Evolutionary conservation across 1,140 invertebrate species (phyloP).

Genomic region (Liolophura sinensis): DNA sequence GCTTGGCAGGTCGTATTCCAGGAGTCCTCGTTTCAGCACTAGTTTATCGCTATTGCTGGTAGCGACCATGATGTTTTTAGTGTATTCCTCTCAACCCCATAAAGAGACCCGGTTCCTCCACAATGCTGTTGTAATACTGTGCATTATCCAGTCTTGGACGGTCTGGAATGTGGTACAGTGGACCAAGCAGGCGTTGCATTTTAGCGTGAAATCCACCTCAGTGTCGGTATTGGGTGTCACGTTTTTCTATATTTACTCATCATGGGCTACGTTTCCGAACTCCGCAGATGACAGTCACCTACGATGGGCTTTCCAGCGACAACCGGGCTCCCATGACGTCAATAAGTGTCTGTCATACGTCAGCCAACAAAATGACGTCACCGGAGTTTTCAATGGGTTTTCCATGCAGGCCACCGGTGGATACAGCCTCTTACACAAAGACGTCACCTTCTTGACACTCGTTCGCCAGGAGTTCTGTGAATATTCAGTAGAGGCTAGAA

Average conservation of each 20-base stretch:
- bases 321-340: constrained; percentile 30
- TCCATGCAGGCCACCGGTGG: constrained; percentile 42
- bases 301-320: constrained; percentile 31
- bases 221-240: no score
- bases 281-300: no score
- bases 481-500: constrained; percentile 22
- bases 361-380: constrained; percentile 35
- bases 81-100: constrained; percentile 38
- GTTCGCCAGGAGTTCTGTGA: constrained; percentile 46
- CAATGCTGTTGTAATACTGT: constrained; percentile 37
- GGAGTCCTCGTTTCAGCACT: neutral
- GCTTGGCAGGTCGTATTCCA: neutral
- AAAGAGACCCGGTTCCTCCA: constrained; percentile 49
- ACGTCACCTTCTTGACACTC: constrained; percentile 42
- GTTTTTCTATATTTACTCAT: no score
- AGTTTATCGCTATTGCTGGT: neutral
- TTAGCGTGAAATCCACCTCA: no score
- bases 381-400: constrained; percentile 44
- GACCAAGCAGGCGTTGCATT: no score
- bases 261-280: no score
- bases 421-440: constrained; percentile 38
- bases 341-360: constrained; percentile 46
- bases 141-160: constrained; percentile 20
- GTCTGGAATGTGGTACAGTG: constrained; percentile 9
- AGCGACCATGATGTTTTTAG: constrained; percentile 20